phyloP scores from a whole-genome alignment of 2,888 invertebrate genomes.

The Troides helena region DNA sequence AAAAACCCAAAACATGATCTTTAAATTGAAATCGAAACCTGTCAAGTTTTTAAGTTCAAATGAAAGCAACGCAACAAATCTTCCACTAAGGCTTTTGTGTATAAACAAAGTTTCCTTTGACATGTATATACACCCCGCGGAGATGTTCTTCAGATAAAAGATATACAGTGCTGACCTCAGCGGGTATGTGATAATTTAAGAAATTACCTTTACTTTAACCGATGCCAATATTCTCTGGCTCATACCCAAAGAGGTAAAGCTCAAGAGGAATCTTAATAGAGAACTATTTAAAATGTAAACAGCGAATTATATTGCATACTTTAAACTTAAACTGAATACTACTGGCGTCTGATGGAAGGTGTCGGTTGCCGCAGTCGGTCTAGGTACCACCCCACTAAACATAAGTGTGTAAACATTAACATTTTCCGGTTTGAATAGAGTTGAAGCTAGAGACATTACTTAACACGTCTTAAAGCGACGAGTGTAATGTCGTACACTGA shows the following conservation, averaged over 20 bases:
- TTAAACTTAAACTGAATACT: neutral
- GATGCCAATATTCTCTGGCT: constrained; percentile 31
- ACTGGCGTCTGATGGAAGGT: too few relatives aligned
- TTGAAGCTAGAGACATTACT: too few relatives aligned
- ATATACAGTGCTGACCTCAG: constrained; percentile 47
- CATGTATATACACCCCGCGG: constrained; percentile 58
- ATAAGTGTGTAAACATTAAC: too few relatives aligned
- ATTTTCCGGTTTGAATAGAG: too few relatives aligned
- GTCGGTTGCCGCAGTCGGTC: too few relatives aligned
- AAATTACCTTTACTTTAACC: constrained; percentile 12
- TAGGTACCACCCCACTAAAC: too few relatives aligned
- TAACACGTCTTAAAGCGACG: too few relatives aligned
- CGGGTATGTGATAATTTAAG: constrained; percentile 29
- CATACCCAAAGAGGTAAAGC: constrained; percentile 22
- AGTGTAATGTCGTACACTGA: too few relatives aligned
- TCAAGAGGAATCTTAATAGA: constrained; percentile 19
- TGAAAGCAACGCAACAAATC: constrained; percentile 55
- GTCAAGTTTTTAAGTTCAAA: constrained; percentile 45
- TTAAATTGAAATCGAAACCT: constrained; percentile 38
- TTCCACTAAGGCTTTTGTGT: constrained; percentile 48
- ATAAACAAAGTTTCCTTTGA: constrained; percentile 57
- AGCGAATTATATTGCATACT: constrained; percentile 1
- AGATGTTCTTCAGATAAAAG: constrained; percentile 44
- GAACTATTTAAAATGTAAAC: constrained; percentile 11
- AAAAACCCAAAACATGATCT: constrained; percentile 32